Percentiles rank a stretch among this genome's conserved stretches.
Conservation (phyloP, 2,797 vertebrate genomes). For the Carapus acus region DNA sequence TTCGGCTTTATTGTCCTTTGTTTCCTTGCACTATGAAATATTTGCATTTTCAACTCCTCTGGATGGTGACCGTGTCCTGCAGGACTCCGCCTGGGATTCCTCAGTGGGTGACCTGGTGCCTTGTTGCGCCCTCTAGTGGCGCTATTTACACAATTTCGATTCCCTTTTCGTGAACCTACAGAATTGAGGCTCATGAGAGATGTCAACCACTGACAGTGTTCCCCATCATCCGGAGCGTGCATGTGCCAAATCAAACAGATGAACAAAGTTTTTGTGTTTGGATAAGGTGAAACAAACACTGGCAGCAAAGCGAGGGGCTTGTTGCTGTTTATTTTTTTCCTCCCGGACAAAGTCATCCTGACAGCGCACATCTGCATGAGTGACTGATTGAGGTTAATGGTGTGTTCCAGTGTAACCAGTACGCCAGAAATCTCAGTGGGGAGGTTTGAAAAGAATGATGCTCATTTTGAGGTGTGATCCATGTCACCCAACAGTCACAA, state of each 20-base stretch:
- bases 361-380: neutral
- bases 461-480: slow-evolving; percentile 22
- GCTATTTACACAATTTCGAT: neutral
- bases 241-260: slow-evolving; percentile 13
- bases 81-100: neutral
- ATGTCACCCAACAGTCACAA: slow-evolving; percentile 18
- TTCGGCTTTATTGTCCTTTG: no score
- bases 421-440: slow-evolving; percentile 20
- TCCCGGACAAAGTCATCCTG: neutral
- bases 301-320: neutral
- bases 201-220: slow-evolving; percentile 8
- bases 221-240: slow-evolving; percentile 5
- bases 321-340: no score
- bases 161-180: no score
- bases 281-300: neutral
- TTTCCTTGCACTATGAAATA: no score
- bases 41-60: no score
- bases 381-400: neutral
- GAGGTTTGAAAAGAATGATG: slow-evolving; percentile 22
- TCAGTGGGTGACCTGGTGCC: neutral
- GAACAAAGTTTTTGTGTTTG: neutral
- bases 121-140: slow-evolving; percentile 57
- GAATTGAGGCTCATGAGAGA: slow-evolving; percentile 1
- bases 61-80: no score
- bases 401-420: slow-evolving; percentile 31